Conservation (phyloP, 2,888 invertebrate species). For the Nasonia oneida region DNA sequence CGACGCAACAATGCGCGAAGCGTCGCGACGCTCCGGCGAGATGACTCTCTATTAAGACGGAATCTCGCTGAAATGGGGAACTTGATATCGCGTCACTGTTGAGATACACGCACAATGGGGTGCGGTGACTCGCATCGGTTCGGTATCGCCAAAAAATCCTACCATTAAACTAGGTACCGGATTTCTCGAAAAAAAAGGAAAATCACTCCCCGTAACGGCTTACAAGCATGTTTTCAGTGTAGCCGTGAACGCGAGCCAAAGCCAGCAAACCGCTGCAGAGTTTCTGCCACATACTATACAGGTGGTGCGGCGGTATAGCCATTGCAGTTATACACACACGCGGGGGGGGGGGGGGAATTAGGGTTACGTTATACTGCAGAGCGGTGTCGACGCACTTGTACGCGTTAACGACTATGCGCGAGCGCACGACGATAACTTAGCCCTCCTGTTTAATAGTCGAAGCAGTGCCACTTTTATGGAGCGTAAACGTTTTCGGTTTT, state of each 20-base stretch:
- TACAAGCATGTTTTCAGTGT: neutral
- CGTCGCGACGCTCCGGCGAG: neutral
- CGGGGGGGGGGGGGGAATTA: neutral
- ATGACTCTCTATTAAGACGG: neutral
- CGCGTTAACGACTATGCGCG: constrained; percentile 54
- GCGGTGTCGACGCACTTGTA: constrained; percentile 48
- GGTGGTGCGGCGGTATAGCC: neutral
- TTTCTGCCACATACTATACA: neutral
- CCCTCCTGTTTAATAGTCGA: constrained; percentile 57
- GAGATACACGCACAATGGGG: neutral
- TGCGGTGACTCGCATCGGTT: no score
- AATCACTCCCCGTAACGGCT: neutral
- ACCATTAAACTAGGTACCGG: no score
- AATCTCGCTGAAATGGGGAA: neutral
- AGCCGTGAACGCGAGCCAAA: neutral
- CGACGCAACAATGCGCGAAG: constrained; percentile 49
- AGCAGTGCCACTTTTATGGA: constrained; percentile 61
- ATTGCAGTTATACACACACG: neutral
- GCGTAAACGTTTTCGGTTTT: constrained; percentile 62
- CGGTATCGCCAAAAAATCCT: no score
- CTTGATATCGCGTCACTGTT: constrained; percentile 42
- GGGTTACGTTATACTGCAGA: constrained; percentile 33
- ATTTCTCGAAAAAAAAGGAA: no score
- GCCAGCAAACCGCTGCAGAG: neutral
- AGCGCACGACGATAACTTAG: constrained; percentile 54